Evolutionary conservation across 2,797 vertebrate species (phyloP).

Genomic region (Acipenser transmontanus): DNA sequence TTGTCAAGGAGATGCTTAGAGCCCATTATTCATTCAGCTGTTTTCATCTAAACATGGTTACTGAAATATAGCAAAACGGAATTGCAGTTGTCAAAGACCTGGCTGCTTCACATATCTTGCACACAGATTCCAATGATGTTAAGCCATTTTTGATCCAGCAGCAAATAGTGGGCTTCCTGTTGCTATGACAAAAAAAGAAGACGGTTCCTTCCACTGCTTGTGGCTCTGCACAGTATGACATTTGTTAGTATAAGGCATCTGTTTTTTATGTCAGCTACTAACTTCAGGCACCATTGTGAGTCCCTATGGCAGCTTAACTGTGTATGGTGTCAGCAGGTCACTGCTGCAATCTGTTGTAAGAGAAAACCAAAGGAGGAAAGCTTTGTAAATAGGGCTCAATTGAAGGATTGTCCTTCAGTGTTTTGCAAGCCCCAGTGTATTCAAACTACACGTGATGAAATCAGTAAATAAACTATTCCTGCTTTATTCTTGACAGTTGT

Average conservation of each 20-base stretch:
- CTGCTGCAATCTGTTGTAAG: constrained; percentile 31
- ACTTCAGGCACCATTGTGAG: constrained; percentile 43
- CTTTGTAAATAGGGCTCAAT: too few relatives aligned
- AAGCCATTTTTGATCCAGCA: constrained; percentile 47
- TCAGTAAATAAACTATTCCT: too few relatives aligned
- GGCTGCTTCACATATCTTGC: constrained; percentile 37
- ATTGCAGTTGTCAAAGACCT: constrained; percentile 24
- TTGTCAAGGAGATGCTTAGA: too few relatives aligned
- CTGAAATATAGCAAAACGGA: constrained; percentile 5
- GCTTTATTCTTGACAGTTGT: too few relatives aligned
- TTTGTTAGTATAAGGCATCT: constrained; percentile 74
- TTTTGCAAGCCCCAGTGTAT: too few relatives aligned
- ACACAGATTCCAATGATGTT: constrained; percentile 36
- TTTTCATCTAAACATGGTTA: not conserved
- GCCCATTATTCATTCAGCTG: too few relatives aligned
- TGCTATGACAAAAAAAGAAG: constrained; percentile 41
- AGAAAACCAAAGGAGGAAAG: constrained; percentile 30
- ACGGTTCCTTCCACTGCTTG: constrained; percentile 44
- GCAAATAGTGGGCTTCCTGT: constrained; percentile 48
- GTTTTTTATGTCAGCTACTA: constrained; percentile 63
- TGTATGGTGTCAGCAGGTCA: constrained; percentile 43
- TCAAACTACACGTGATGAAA: too few relatives aligned
- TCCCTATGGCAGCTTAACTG: constrained; percentile 32
- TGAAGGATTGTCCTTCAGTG: too few relatives aligned
- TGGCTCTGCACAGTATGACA: constrained; percentile 43